phyloP scores from a whole-genome alignment of 2,113 vertebrate genomes.

The Ailurus styani region DNA sequence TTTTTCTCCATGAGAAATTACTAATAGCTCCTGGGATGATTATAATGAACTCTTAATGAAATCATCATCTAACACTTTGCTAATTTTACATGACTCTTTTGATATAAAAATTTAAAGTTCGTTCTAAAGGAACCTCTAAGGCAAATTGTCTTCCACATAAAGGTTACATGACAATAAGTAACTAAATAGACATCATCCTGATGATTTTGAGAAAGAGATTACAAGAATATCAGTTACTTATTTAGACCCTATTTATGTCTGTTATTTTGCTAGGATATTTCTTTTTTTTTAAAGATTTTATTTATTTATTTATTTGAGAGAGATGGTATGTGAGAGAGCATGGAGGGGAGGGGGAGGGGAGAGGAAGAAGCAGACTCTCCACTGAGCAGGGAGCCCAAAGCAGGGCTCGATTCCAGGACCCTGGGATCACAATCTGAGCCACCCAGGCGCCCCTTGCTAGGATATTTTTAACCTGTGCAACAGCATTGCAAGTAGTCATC shows the following conservation, averaged over 20 bases:
- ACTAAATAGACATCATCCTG: not conserved
- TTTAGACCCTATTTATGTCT: not conserved
- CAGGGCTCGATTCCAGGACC: not conserved
- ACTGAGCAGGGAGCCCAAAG: not conserved
- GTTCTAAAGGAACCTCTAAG: constrained; percentile 18
- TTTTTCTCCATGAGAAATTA: constrained; percentile 61
- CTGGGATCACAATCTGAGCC: not conserved
- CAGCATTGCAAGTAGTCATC: not conserved
- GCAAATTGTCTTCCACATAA: not conserved
- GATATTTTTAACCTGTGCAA: not conserved
- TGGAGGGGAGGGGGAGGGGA: not conserved
- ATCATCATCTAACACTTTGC: constrained; percentile 6
- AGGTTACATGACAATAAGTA: not conserved
- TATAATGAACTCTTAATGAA: constrained; percentile 32
- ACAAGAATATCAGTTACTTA: not conserved
- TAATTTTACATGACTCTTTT: constrained; percentile 18
- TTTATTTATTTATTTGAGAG: not conserved
- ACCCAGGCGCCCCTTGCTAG: not conserved
- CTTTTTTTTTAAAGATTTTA: not conserved
- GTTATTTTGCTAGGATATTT: not conserved
- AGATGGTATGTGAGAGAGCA: not conserved
- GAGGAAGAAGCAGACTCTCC: not conserved
- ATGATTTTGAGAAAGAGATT: constrained; percentile 8
- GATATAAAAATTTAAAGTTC: constrained; percentile 26
- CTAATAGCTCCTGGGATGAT: constrained; percentile 55